Evolutionary conservation across 1,140 invertebrate species (phyloP), one percentile per base, ranked within the genome.

Genomic region (Micrasema minimum): DNA sequence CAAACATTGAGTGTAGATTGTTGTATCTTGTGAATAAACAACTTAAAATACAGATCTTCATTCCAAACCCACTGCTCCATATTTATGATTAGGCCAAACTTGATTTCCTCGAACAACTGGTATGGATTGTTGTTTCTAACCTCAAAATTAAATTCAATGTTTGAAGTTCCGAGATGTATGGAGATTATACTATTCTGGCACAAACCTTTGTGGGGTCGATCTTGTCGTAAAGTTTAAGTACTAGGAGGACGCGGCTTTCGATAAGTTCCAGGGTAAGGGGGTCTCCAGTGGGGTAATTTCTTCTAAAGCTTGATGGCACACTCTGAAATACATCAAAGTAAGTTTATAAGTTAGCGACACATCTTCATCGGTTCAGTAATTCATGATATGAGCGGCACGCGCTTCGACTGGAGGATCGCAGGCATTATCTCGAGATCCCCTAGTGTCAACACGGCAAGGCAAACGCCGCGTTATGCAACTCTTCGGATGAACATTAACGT

Each of bases 201-300:
- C 26, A 7, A 31, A 97, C 94, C 93, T 97, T 96, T 75, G 90
- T 87, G 76, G 93, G 91, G 80, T 96, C 90, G 85, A 99, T 88
- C 91, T 99, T 98, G 87, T 99, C 96, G 88, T 95, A 99, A 75
- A 98, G 90, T 86, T 95, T 95, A 71, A 98, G 90, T 71, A 97
- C 93, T 82, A 98, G 90, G 77, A 97, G 83, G 66, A 98, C 94
- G 80, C 97, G 89, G 80, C 95, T 91, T 79, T 87, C 82, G 82
- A 98, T 95, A 78, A 93, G 85, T 76, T 94, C 90, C 79, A 96
- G 83, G 69, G 92, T 88, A 77, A 96, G 85, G 76, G 93, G 92
- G 74, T 88, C 86, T 74, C 87, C 88, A 72, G 82, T 83, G 83
- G 91, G 90, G 88, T 93, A 95, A 81, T 86, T 86, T 83, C 91